A percentile compares a stretch with the other conserved stretches of the same genome.
phyloP scores from a whole-genome alignment of 2,888 invertebrate genomes.

The Luperina nickerlii region DNA sequence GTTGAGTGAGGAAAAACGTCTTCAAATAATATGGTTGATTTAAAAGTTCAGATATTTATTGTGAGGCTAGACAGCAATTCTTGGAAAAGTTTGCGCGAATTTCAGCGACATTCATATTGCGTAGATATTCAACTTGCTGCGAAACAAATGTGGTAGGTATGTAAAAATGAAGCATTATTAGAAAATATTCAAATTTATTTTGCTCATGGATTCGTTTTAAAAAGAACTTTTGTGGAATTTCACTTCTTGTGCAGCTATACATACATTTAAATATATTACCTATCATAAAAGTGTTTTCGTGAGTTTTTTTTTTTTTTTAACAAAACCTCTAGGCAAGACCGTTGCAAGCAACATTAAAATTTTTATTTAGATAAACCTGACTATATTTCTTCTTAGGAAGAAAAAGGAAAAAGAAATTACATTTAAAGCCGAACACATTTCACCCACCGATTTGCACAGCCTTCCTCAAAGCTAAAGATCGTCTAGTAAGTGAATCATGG shows the following conservation, averaged over 20 bases:
- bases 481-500: conserved; percentile 51
- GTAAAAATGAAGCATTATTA: neutral
- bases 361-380: neutral
- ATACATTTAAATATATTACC: neutral
- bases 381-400: neutral
- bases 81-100: neutral
- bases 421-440: conserved; percentile 15
- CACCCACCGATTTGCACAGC: conserved; percentile 35
- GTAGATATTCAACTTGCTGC: neutral
- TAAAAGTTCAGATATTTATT: neutral
- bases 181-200: neutral
- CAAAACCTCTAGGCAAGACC: neutral
- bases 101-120: neutral
- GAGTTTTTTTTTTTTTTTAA: neutral
- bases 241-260: neutral
- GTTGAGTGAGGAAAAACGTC: conserved; percentile 68
- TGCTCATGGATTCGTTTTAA: neutral
- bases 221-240: neutral
- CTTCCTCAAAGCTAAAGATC: conserved; percentile 45
- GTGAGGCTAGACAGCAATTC: neutral
- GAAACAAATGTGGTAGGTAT: neutral
- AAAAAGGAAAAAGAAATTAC: conserved; percentile 38
- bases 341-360: neutral
- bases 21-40: conserved; percentile 20
- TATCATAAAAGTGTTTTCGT: neutral